Evolutionary conservation across 2,113 vertebrate genomes (phyloP).

Genomic region (Gnathonemus longibarbis): DNA sequence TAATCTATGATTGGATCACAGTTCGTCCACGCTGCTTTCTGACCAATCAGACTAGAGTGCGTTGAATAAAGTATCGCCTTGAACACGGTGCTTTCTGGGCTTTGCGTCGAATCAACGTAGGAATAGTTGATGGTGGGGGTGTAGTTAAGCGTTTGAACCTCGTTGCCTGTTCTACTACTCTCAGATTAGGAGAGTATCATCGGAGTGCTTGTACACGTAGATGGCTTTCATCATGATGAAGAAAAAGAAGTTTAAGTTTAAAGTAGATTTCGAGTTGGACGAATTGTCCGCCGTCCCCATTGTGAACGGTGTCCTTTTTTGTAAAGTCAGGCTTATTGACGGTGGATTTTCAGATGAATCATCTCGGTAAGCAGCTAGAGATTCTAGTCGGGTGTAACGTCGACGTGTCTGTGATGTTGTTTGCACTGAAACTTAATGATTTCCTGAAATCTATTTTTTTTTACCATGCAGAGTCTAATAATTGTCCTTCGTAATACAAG

Average conservation of each 20-base stretch:
- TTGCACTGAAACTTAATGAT: not conserved
- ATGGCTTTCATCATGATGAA: conserved; percentile 83
- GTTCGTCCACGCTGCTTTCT: not conserved
- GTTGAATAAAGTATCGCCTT: not conserved
- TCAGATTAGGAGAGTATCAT: not conserved
- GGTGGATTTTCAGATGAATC: conserved; percentile 82
- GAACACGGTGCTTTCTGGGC: not conserved
- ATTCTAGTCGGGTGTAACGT: not conserved
- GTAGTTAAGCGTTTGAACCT: not conserved
- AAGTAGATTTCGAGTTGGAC: conserved; percentile 81
- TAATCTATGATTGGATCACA: not conserved
- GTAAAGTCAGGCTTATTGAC: conserved; percentile 83
- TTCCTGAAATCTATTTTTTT: not conserved
- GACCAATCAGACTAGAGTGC: conserved; percentile 2
- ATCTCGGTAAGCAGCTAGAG: conserved; percentile 66
- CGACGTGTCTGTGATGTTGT: not conserved
- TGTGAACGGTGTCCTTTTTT: conserved; percentile 89
- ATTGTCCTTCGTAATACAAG: not conserved
- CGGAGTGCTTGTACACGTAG: conserved; percentile 7
- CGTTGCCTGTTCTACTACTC: not conserved
- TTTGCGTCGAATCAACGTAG: not conserved
- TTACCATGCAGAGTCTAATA: conserved; percentile 24
- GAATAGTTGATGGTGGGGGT: not conserved
- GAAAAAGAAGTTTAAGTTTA: conserved; percentile 91
- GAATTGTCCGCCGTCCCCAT: conserved; percentile 85